phyloP scores from a whole-genome alignment of 1,140 invertebrate genomes.

The Diplogasteroides magnus region DNA sequence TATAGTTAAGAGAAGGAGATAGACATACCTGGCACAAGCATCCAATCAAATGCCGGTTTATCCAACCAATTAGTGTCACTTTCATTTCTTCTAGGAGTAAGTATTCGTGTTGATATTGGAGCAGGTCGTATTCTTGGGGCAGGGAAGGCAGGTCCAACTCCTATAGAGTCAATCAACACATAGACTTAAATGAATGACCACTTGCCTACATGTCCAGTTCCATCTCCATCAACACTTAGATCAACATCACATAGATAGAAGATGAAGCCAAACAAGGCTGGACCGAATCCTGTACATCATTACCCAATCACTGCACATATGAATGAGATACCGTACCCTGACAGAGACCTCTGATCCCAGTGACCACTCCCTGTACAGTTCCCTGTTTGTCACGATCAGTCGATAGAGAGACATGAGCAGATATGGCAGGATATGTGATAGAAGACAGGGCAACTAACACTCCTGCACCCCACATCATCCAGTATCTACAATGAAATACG shows the following conservation, averaged over 20 bases:
- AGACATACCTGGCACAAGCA: slow-evolving; percentile 71
- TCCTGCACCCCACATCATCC: slow-evolving; percentile 99
- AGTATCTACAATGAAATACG: slow-evolving; percentile 54
- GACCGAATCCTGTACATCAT: slow-evolving; percentile 68
- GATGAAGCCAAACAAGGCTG: slow-evolving; percentile 92
- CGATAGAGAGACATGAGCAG: slow-evolving; percentile 90
- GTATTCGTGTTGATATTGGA: slow-evolving; percentile 37
- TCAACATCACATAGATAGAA: slow-evolving; percentile 98
- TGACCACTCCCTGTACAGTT: slow-evolving; percentile 96
- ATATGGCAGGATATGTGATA: slow-evolving; percentile 97
- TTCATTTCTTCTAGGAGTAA: slow-evolving; percentile 47
- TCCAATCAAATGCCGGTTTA: slow-evolving; percentile 44
- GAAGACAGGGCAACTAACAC: slow-evolving; percentile 82
- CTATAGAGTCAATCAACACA: neutral
- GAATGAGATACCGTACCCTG: slow-evolving; percentile 33
- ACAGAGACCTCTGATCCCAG: slow-evolving; percentile 61
- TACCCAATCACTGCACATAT: slow-evolving; percentile 13
- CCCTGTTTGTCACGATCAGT: slow-evolving; percentile 93
- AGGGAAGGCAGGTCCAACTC: slow-evolving; percentile 48
- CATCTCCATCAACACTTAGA: slow-evolving; percentile 59
- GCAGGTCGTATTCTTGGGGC: slow-evolving; percentile 43
- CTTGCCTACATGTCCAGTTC: slow-evolving; percentile 18
- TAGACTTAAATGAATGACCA: neutral
- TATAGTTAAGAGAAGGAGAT: neutral
- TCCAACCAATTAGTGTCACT: slow-evolving; percentile 14